Conservation (phyloP, 1,140 invertebrate genomes). For the Lerema accius region DNA sequence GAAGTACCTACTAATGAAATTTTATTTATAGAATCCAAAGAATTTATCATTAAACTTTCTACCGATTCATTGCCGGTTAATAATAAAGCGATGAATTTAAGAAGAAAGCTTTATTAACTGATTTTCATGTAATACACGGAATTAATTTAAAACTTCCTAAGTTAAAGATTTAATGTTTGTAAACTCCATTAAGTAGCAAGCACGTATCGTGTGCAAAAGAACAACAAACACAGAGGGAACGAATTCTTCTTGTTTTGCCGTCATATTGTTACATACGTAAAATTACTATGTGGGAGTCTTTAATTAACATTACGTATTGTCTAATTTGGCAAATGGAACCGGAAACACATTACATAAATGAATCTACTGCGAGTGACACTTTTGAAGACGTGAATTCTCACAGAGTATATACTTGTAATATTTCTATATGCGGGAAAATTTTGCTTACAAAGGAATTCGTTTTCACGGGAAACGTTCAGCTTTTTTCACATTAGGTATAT, state of each 20-base stretch:
- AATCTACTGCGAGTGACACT: constrained; percentile 6
- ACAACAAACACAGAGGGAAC: background rate
- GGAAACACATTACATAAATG: constrained; percentile 43
- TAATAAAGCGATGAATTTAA: no score
- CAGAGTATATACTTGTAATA: background rate
- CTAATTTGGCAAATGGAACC: constrained; percentile 50
- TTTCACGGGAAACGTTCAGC: background rate
- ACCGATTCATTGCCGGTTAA: no score
- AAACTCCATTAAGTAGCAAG: background rate
- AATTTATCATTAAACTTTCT: no score
- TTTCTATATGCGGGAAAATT: background rate
- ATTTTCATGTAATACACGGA: no score
- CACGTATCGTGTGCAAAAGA: background rate
- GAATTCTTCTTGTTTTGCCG: background rate
- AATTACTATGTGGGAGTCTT: constrained; percentile 50
- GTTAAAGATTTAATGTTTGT: background rate
- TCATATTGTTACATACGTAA: constrained; percentile 34
- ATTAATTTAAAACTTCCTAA: background rate
- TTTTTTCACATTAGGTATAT: constrained; percentile 2
- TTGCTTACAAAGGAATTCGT: constrained; percentile 3
- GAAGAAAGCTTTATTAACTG: no score
- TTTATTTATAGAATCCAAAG: no score
- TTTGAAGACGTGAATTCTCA: constrained; percentile 10
- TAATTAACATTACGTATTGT: constrained; percentile 56
- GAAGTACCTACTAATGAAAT: no score